Evolutionary conservation across 2,888 invertebrate species (phyloP), one percentile per base, ranked within the genome.

Genomic region (Caradrina clavipalpis): DNA sequence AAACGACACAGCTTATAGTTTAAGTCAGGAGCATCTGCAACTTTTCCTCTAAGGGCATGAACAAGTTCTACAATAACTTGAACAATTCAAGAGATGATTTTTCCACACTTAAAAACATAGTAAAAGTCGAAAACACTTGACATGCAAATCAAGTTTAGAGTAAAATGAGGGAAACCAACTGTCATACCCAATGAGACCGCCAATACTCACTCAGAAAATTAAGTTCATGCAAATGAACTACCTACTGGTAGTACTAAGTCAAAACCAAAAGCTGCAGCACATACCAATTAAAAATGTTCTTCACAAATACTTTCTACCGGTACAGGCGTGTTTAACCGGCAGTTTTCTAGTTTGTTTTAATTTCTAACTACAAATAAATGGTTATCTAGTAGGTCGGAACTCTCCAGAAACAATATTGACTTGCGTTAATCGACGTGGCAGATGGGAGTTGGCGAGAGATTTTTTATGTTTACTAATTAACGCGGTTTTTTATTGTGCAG

Each of bases 281-380:
- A 84, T 79, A 83, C 76, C 85, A 89, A 92, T 91, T 89, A 90
- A 90, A 91, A 91, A 85, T 85, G 73, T 81, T 85, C 86, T 82
- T 84, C 69, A 85, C 88, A 84, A 87, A 88, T 82, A 89, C 92
- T 93, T 92, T 93, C 92, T 90, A 89, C 77, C 15, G 53, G 35
- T 49, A 47, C 39, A 61, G 56, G 68, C 49, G 73, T 80, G 74
- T 70, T 50, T 79, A 75, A 82, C 81, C 75, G 80, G 82, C 85
- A 78, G 86, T 88, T 88, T 85, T 86, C 83, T 73, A 74, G 89
- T 92, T 91, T 91, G 89, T 91, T 87, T 92, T 91, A 91, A 91
- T 93, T 93, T 92, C 93, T 93, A 92, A 87, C 87, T 83, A 91
- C 92, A 92, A 90, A 91, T 90, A 87, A 86, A 88, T 86, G 87